A percentile compares a stretch with the other conserved stretches of the same genome.
phyloP scores from a whole-genome alignment of 2,113 vertebrate genomes.

The Bubalus kerabau region DNA sequence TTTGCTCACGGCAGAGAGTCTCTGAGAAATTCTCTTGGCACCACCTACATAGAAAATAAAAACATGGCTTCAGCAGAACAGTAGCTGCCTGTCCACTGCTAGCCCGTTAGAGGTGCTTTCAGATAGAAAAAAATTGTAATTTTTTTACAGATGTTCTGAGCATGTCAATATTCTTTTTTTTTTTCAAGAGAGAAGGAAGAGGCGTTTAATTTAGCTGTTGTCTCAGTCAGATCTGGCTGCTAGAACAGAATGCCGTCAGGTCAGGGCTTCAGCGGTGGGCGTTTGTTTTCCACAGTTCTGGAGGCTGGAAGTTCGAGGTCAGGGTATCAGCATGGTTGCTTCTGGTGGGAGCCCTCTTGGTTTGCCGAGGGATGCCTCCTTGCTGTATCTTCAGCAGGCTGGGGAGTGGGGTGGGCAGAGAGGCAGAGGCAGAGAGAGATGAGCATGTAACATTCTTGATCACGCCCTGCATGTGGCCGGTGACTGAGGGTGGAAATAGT shows the following conservation, averaged over 20 bases:
- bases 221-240: not conserved
- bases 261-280: not conserved
- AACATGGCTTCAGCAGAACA: not conserved
- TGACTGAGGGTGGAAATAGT: not conserved
- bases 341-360: not conserved
- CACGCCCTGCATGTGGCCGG: rapidly evolving
- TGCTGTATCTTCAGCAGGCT: not conserved
- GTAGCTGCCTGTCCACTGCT: not conserved
- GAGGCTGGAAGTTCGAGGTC: not conserved
- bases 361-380: not conserved
- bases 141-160: not conserved
- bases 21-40: not conserved
- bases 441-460: rapidly evolving
- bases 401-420: not conserved
- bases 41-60: not conserved
- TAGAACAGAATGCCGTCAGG: not conserved
- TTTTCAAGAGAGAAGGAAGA: not conserved
- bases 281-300: not conserved
- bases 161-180: not conserved
- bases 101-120: not conserved
- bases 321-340: not conserved
- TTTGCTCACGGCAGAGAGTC: not conserved
- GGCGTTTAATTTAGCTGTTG: not conserved
- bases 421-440: not conserved
- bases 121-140: rapidly evolving